A percentile compares a stretch with the other conserved stretches of the same genome.
Evolutionary conservation across 2,113 vertebrate genomes (phyloP).

Genomic region (Rousettus leschenaultii): DNA sequence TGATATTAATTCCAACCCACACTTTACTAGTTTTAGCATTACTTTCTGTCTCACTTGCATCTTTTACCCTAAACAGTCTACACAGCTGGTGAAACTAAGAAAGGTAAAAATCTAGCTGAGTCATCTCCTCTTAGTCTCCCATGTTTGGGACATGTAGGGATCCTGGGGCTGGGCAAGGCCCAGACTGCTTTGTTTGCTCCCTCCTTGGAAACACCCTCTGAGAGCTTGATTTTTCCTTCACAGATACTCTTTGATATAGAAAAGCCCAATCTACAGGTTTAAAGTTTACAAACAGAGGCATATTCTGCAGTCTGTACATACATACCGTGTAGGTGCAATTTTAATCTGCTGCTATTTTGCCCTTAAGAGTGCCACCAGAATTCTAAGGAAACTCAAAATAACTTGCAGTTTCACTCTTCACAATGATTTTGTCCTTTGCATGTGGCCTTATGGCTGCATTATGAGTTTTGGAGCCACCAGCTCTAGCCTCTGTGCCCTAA

Average conservation of each 20-base stretch:
- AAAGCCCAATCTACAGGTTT: not conserved
- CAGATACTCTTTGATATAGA: not conserved
- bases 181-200: not conserved
- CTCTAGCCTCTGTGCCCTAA: not conserved
- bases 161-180: not conserved
- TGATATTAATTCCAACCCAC: no score
- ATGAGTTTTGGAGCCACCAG: not conserved
- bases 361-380: not conserved
- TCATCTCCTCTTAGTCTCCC: not conserved
- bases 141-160: rapidly evolving
- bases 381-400: not conserved
- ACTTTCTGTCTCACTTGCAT: rapidly evolving
- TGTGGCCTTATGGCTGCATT: no score
- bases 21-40: no score
- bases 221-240: not conserved
- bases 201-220: not conserved
- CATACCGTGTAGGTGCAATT: rapidly evolving
- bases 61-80: not conserved
- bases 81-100: not conserved
- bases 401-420: not conserved
- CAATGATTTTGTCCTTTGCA: not conserved
- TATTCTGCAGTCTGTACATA: rapidly evolving
- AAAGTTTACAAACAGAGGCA: not conserved
- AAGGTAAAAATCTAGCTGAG: not conserved
- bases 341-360: not conserved